These are phyloP conservation scores for Notolepis coatsorum DNA, from an alignment of 2,797 vertebrate genomes.

Conservation along the genomic window DNA sequence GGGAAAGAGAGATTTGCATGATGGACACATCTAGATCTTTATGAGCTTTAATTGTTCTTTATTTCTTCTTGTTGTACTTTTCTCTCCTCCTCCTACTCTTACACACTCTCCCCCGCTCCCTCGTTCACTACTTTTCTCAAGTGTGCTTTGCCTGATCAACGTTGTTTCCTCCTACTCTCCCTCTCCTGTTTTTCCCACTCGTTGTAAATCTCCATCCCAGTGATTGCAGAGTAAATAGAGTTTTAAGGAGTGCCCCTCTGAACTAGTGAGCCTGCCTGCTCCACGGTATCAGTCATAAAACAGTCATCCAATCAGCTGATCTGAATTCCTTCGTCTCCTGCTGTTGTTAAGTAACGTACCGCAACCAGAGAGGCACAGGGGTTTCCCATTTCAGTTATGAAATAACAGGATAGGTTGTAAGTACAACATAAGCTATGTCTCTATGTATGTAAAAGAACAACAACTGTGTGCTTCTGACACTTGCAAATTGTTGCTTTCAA, in stretches of 20 bases:
- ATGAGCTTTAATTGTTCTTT: not conserved
- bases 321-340: not conserved
- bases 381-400: too few relatives aligned
- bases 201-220: not conserved
- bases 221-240: conserved; percentile 18
- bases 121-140: too few relatives aligned
- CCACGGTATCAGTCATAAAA: not conserved
- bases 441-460: too few relatives aligned
- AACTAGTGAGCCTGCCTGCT: not conserved
- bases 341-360: not conserved
- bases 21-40: not conserved
- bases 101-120: not conserved
- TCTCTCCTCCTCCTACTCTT: not conserved
- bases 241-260: conserved; percentile 20
- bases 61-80: not conserved
- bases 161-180: not conserved
- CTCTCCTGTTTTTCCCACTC: not conserved
- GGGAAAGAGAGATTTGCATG: not conserved
- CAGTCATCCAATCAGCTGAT: conserved; percentile 4
- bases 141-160: not conserved
- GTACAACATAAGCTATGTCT: too few relatives aligned
- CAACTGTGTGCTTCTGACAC: too few relatives aligned
- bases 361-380: not conserved
- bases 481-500: too few relatives aligned
- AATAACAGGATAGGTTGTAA: too few relatives aligned